These are phyloP conservation scores for Tichodroma muraria DNA, from an alignment of 2,113 vertebrate species.

Conservation along the genomic window DNA sequence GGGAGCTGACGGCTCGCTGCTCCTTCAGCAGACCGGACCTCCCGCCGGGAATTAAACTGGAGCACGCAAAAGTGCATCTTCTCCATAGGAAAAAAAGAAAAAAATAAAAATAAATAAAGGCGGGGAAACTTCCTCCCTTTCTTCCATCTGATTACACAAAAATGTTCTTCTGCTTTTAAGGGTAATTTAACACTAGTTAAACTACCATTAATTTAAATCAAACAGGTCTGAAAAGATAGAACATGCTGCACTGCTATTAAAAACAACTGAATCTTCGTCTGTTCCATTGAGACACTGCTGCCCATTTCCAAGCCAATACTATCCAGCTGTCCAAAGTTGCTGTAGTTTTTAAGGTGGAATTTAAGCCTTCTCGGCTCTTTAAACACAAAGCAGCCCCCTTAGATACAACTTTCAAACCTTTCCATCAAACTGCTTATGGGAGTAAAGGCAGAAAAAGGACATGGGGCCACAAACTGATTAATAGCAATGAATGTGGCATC, in stretches of 20 bases:
- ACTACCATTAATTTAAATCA: constrained; percentile 27
- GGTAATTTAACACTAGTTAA: constrained; percentile 43
- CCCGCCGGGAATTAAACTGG: not conserved
- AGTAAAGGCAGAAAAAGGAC: not conserved
- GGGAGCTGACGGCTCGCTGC: not conserved
- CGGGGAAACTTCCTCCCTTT: not conserved
- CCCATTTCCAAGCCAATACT: not conserved
- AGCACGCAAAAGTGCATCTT: not conserved
- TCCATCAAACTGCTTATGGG: not conserved
- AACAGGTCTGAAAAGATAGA: not conserved
- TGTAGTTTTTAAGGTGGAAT: not conserved
- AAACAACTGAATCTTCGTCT: constrained; percentile 1
- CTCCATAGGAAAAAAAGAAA: not conserved
- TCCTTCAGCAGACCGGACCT: not conserved
- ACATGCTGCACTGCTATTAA: constrained; percentile 3
- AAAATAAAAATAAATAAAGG: not conserved
- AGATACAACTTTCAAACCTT: not conserved
- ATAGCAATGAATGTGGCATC: not conserved
- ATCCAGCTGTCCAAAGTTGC: not conserved
- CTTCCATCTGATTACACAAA: not conserved
- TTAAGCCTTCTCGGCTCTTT: not conserved
- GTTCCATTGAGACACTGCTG: not conserved
- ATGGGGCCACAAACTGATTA: not conserved
- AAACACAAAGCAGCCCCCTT: not conserved
- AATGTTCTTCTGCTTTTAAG: constrained; percentile 19